Evolutionary conservation across 2,113 vertebrate genomes (phyloP).

Genomic region (Hippolais icterina): DNA sequence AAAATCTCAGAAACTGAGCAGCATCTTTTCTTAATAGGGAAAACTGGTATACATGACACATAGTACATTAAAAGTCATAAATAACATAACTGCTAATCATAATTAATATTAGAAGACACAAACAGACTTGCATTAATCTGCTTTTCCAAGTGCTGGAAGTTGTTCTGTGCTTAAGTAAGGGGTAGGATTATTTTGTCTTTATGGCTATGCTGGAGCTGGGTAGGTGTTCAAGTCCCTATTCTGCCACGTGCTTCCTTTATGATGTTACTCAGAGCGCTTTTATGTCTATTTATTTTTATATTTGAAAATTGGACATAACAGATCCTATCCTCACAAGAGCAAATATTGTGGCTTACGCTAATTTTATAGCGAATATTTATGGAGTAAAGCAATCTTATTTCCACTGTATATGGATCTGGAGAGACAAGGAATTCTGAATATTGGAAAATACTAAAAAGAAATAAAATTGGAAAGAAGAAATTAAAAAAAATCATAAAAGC

Average conservation of each 20-base stretch:
- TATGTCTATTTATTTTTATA: background rate
- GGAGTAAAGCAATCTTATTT: background rate
- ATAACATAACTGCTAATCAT: background rate
- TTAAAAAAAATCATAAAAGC: background rate
- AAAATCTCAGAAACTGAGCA: background rate
- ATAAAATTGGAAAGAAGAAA: background rate
- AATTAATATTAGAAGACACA: background rate
- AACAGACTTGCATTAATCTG: background rate
- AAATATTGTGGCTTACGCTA: background rate
- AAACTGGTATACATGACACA: background rate
- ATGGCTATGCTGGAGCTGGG: background rate
- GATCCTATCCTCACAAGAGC: background rate
- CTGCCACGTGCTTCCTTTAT: background rate
- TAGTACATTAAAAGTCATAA: background rate
- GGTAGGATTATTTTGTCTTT: background rate
- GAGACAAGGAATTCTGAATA: background rate
- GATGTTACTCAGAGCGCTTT: background rate
- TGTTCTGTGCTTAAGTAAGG: background rate
- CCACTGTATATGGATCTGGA: background rate
- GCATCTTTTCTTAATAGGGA: background rate
- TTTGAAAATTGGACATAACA: slow-evolving; percentile 7
- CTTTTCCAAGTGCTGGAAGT: background rate
- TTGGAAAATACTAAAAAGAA: background rate
- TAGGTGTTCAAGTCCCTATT: background rate
- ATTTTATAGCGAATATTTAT: background rate